These are phyloP conservation scores for Laupala kohalensis DNA, from an alignment of 1,140 invertebrate species.

Conservation along the genomic window DNA sequence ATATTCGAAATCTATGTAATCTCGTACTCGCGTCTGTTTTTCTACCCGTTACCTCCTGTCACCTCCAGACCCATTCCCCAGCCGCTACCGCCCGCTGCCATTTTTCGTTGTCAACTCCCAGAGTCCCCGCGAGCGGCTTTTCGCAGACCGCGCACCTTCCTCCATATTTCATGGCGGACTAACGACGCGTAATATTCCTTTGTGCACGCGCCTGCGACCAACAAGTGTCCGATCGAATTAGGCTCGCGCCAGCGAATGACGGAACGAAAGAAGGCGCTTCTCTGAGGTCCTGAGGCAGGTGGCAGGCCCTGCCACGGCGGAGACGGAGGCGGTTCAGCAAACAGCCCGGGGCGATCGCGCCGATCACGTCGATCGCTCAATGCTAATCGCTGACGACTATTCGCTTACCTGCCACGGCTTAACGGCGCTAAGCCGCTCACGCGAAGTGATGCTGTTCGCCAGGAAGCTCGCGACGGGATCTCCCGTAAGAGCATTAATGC, in stretches of 20 bases:
- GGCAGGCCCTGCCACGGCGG: background rate
- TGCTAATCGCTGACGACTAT: background rate
- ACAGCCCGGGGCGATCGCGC: background rate
- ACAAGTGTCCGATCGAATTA: background rate
- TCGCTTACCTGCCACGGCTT: background rate
- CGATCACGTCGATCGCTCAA: background rate
- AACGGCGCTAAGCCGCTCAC: background rate
- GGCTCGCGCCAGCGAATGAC: too few relatives aligned
- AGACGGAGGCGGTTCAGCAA: background rate
- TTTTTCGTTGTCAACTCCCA: too few relatives aligned
- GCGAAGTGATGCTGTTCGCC: background rate
- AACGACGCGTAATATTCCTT: background rate
- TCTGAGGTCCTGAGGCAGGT: too few relatives aligned
- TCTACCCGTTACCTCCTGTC: too few relatives aligned
- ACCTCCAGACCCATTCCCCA: too few relatives aligned
- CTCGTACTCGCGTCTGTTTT: too few relatives aligned
- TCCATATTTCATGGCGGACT: background rate
- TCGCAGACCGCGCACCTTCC: too few relatives aligned
- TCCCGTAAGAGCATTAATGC: background rate
- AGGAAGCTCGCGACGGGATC: background rate
- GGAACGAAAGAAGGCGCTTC: too few relatives aligned
- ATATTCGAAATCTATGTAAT: too few relatives aligned
- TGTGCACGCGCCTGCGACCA: background rate
- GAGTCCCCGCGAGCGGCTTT: too few relatives aligned
- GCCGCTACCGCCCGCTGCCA: too few relatives aligned